phyloP scores from a whole-genome alignment of 2,113 vertebrate species.

The Dicentrarchus labrax region DNA sequence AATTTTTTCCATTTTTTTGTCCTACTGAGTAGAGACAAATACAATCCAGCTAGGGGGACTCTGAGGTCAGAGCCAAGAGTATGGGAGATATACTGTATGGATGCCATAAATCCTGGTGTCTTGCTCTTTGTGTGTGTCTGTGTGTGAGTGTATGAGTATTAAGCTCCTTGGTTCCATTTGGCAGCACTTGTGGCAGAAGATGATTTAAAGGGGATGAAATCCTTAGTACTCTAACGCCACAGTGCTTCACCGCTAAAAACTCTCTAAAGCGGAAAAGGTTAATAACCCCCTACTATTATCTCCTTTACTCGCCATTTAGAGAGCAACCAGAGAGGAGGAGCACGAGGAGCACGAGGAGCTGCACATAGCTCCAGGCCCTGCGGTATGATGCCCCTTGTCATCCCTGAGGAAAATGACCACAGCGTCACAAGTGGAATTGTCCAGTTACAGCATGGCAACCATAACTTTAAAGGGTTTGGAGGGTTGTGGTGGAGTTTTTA shows the following conservation, averaged over 20 bases:
- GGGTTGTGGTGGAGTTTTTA: too few species aligned
- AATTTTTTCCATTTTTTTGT: not conserved
- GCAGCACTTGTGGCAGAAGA: constrained; percentile 73
- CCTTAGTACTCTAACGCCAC: constrained; percentile 62
- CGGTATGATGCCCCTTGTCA: not conserved
- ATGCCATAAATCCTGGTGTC: constrained; percentile 72
- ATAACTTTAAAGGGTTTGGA: not conserved
- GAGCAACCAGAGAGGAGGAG: constrained; percentile 48
- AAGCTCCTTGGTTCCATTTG: constrained; percentile 74
- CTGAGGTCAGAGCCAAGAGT: constrained; percentile 44
- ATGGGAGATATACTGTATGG: constrained; percentile 71
- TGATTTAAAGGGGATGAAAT: constrained; percentile 79
- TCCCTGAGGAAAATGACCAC: constrained; percentile 9
- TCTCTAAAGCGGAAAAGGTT: constrained; percentile 82
- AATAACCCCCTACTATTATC: constrained; percentile 73
- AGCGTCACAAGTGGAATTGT: too few species aligned
- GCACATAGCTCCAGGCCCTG: not conserved
- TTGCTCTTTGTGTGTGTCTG: constrained; percentile 31
- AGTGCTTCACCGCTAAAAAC: constrained; percentile 76
- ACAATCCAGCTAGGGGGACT: constrained; percentile 14
- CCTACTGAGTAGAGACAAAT: constrained; percentile 31
- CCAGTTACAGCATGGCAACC: not conserved
- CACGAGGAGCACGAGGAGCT: not conserved
- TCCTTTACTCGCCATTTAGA: constrained; percentile 63
- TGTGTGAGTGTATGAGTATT: constrained; percentile 12